A percentile compares a stretch with the other conserved stretches of the same genome.
Conservation (phyloP, 2,888 invertebrate genomes). For the Masnerella sp. region DNA sequence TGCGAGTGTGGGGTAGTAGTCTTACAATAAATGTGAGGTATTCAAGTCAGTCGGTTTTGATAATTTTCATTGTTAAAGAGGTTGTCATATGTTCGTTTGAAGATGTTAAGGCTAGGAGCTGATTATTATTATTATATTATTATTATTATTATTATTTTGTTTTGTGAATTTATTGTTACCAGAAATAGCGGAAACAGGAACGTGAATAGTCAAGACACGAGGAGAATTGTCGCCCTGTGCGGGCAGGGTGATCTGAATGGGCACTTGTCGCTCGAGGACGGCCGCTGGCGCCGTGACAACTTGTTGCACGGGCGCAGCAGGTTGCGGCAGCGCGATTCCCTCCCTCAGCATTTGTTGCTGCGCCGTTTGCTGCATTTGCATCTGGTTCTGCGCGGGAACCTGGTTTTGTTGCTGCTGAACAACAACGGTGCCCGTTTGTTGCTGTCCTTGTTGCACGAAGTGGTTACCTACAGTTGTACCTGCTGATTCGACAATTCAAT, state of each 20-base stretch:
- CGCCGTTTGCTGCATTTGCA: constrained; percentile 60
- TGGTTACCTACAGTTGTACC: constrained; percentile 68
- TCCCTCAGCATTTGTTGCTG: constrained; percentile 62
- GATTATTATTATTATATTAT: too few species aligned
- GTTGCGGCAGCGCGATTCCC: constrained; percentile 66
- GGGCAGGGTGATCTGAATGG: constrained; percentile 87
- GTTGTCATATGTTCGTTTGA: too few species aligned
- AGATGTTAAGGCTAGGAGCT: too few species aligned
- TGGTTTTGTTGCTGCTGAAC: constrained; percentile 66
- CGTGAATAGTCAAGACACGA: constrained; percentile 92
- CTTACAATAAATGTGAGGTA: too few species aligned
- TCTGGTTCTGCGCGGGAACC: constrained; percentile 37
- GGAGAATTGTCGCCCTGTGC: constrained; percentile 86
- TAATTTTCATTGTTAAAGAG: too few species aligned
- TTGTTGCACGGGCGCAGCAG: constrained; percentile 71
- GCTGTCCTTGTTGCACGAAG: constrained; percentile 66
- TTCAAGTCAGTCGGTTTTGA: too few species aligned
- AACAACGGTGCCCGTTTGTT: constrained; percentile 39
- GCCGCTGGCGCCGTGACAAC: constrained; percentile 76
- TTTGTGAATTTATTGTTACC: too few species aligned
- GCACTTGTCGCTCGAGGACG: constrained; percentile 78
- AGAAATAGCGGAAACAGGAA: constrained; percentile 90
- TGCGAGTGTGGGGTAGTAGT: too few species aligned
- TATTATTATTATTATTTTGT: too few species aligned
- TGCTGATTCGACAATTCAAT: too few species aligned